Base-by-base conservation (phyloP, 2,888 invertebrate species). In the Drosophila pseudotalamancana region DNA sequence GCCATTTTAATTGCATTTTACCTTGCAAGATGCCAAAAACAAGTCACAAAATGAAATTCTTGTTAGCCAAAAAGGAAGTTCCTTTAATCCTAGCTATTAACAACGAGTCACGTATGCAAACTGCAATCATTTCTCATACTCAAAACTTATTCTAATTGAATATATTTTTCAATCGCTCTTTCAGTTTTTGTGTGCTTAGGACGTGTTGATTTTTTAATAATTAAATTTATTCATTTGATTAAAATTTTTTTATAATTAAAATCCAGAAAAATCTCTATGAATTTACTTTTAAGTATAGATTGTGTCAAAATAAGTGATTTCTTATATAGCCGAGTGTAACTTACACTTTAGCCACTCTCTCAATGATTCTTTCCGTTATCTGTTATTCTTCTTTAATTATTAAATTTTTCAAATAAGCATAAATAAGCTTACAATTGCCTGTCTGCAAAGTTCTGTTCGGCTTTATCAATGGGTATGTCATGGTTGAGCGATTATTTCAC, bases 41-140 rank as follows among this genome's bases (percentile, higher is more conserved):
- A 49, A 42, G 59, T 37, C 37, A 55, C 40, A 16, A 43, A 60
- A 29, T 57, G 16, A 55, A 67, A 54, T 61, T n/a, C n/a, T n/a
- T n/a, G n/a, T n/a, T 57, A 56, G 65, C 63, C 67, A 46, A 37
- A 29, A 6, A 11, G 9, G 35, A 34, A 27, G n/a, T 16, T 45
- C 50, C 67, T 77, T 69, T 90, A 90, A 91, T 90, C 91, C 90
- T 83, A 89, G 90, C 82, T 72, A 81, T 90, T 89, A 82, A 84
- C 90, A 88, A 87, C 82, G 79, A 84, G 78, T 86, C 91, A 91
- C 91, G 91, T 90, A 89, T 89, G 87, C 50, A 72, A 62, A 67
- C 56, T 56, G 37, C 49, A 55, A 54, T 69, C 62, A 69, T 14
- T 66, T 70, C 54, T 21, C 18, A 54, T 55, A 49, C 37, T 34